Evolutionary conservation across 2,888 invertebrate genomes (phyloP), one percentile per base, ranked within the genome.

Genomic region (Drosophila paranaensis): DNA sequence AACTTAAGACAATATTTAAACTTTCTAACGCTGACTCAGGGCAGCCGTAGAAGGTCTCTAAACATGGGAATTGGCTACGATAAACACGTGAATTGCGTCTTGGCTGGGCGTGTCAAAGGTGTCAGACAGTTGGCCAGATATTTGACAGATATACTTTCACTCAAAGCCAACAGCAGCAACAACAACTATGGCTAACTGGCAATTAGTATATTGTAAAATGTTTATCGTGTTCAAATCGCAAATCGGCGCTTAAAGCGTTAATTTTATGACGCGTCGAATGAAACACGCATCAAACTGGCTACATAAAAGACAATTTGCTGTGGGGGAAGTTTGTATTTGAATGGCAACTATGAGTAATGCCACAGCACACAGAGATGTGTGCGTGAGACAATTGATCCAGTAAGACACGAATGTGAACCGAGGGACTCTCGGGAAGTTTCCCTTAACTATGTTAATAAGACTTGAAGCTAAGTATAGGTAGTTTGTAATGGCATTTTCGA

Each of bases 81-180:
- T 55, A 33, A 60, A 25, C 35, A 66, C 43, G 40, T 69, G 50
- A 62, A 63, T 45, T 57, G 58, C 20, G 25, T 42, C 56, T 48
- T 61, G 50, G 64, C 63, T 71, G 51, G 81, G 81, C 74, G 81
- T 70, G 74, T 77, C 74, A 46, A 60, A 63, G 46, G 63, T 45
- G n/a, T 16, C 20, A 10, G 42, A 50, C 56, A 56, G 43, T 33
- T 56, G 33, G 14, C 5, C 37, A 55, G 75, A 75, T 74, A 86
- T 83, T 77, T 13, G 48, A 40, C 46, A 58, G 58, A 30, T 48
- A 39, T 39, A 83, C 88, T 88, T 84, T 84, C 87, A 81, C 89
- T 74, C 67, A 71, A 68, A 51, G 46, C 20, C 20, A 20, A 46
- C 57, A 50, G 35, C 48, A 63, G 3, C 20, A 20, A 46, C 57